Evolutionary conservation across 2,888 invertebrate species (phyloP).

Genomic region (Drosophila silvestris): DNA sequence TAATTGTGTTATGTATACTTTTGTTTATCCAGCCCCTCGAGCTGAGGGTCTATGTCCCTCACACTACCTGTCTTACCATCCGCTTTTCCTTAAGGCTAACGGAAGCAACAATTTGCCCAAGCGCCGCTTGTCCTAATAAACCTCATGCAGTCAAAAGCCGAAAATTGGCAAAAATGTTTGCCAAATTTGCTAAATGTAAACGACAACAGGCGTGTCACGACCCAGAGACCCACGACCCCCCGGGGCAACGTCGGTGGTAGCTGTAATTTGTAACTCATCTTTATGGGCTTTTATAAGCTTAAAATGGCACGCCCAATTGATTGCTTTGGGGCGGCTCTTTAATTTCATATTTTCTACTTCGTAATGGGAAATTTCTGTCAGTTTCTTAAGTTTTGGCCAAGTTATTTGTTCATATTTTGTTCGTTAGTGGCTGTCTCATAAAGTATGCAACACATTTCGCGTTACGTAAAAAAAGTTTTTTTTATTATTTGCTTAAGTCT

Average conservation of each 20-base stretch:
- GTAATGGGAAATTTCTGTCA: conserved; percentile 52
- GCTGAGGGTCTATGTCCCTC: background rate
- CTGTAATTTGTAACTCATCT: conserved; percentile 47
- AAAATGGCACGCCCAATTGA: conserved; percentile 15
- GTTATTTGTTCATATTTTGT: conserved; percentile 16
- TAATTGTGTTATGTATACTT: conserved; percentile 60
- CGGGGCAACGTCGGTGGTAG: conserved; percentile 15
- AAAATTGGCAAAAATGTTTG: conserved; percentile 64
- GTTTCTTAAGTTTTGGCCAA: conserved; percentile 4
- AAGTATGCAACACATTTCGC: conserved; percentile 38
- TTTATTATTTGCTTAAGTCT: conserved; percentile 63
- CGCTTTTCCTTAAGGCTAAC: conserved; percentile 4
- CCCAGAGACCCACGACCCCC: conserved; percentile 5
- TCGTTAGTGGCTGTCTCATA: conserved; percentile 6
- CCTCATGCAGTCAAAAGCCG: conserved; percentile 61
- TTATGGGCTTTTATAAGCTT: conserved; percentile 57
- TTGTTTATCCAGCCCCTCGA: conserved; percentile 28
- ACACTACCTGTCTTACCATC: background rate
- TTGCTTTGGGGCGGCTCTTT: conserved; percentile 2
- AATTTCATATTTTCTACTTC: conserved; percentile 41
- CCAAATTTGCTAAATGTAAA: conserved; percentile 46
- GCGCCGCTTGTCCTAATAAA: conserved; percentile 64
- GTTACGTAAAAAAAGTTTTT: conserved; percentile 44
- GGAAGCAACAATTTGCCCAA: conserved; percentile 68
- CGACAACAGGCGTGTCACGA: conserved; percentile 18